Evolutionary conservation across 2,888 invertebrate genomes (phyloP), one percentile per base, ranked within the genome.

Genomic region (Drosophila paramelanica): DNA sequence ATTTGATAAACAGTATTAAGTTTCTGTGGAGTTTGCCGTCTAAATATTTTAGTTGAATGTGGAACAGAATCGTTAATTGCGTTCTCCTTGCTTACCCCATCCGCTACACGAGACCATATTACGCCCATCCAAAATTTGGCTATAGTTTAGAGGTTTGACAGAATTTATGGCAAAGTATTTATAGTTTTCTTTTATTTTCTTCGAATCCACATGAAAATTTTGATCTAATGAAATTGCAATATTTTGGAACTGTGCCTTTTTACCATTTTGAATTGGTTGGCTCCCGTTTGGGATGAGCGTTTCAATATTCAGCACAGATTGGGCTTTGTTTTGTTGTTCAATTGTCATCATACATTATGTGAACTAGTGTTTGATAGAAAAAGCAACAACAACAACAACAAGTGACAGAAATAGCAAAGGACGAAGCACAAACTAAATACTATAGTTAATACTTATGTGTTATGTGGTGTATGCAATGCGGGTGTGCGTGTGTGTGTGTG

Each of bases 91-190:
- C 74, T 74, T 71, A 74, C 67, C 61, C 66, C 46, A 14, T 42
- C 61, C 60, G 61, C 50, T 17, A 41, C 20, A 20, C 71, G 67
- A n/a, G 67, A 61, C 60, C 53, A 70, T 42, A 47, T 14, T 8
- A 58, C 20, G 42, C 74, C 74, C 67, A 74, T 66, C 25, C 59
- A 59, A 41, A 43, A 43, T n/a, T 61, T 57, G 33, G 5, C 17
- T 11, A 45, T 11, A 47, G 13, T 52, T 58, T 46, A 23, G 17
- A 13, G 3, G 39, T 41, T 58, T 6, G n/a, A 14, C 14, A 27
- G 13, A 41, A 13, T 38, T 45, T 5, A 31, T 31, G 11, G 4
- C 36, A 36, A 36, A 10, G 10, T 5, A 10, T 45, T 11, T n/a
- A 6, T 1, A 23, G 23, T 23, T n/a, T n/a, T 53, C 13, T 6